Base-by-base conservation (phyloP, 1,140 invertebrate species). In the Heliconius melpomene region DNA sequence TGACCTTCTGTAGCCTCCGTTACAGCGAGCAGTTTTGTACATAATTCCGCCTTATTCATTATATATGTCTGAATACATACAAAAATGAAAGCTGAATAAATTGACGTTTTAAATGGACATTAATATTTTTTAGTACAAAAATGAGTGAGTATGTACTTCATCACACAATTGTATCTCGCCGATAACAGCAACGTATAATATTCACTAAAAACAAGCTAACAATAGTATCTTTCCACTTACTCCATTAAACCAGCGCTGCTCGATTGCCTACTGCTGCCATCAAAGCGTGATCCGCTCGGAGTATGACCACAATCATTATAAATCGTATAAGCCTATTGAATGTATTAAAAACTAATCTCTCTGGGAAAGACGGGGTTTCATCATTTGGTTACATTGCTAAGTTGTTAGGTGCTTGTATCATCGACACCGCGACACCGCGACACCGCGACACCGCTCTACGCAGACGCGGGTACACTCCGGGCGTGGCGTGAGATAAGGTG, bases 401-500 rank as follows among this genome's bases (percentile, higher is more conserved):
- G 32, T 36, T 0, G 6, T 32, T 32, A 32, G 32, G 32, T 32
- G 7, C 32, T 32, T 32, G 32, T 32, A 32, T 32, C 32, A 32
- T 32, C 6, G 32, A 32, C 32, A 32, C 32, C 32, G 32, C 32
- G 32, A 29, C 29, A 29, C 29, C 29, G 29, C 29, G 29, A 36
- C 32, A 36, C 32, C 32, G 32, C 32, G 6, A 32, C 32, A 32
- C 32, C 32, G 32, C 32, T 46, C 40, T 13, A 46, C 70, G 26
- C 7, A 7, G 20, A 13, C 13, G 18, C 32, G 70, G 9, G 16
- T 71, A 36, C 11, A 32, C 32, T 71, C 8, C 9, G 54, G 11
- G 60, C 29, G 8, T 66, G 13, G 36, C 81, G 79, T 81, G 75
- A 78, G 83, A 83, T 80, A 82, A 80, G 72, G 81, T 80, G 80